A percentile compares a stretch with the other conserved stretches of the same genome.
These are phyloP conservation scores for Elmis aenea DNA, from an alignment of 2,888 invertebrate species.

Conservation along the genomic window DNA sequence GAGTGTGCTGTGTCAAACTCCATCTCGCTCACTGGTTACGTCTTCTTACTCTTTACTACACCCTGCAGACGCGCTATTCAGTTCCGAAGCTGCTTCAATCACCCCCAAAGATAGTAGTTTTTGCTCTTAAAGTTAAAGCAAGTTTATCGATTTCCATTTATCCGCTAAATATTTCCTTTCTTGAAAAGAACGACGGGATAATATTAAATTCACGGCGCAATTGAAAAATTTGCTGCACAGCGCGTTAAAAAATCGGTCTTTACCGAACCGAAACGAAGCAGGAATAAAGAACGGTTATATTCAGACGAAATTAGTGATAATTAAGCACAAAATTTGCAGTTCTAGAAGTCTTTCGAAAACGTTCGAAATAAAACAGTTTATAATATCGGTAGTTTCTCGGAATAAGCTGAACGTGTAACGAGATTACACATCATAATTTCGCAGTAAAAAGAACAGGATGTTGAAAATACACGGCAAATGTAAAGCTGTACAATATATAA, in stretches of 20 bases:
- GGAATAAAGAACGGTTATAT: too few species aligned
- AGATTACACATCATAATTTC: slow-evolving; percentile 25
- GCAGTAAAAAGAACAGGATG: slow-evolving; percentile 19
- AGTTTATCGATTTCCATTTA: slow-evolving; percentile 20
- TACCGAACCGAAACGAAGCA: too few species aligned
- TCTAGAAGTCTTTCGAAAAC: too few species aligned
- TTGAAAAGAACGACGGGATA: background rate
- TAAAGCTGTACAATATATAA: slow-evolving; percentile 20
- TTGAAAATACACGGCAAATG: slow-evolving; percentile 20
- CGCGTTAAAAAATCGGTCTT: too few species aligned
- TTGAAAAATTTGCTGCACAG: too few species aligned
- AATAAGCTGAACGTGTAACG: slow-evolving; percentile 22
- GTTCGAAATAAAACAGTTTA: too few species aligned
- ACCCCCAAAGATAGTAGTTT: slow-evolving; percentile 13
- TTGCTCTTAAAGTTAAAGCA: slow-evolving; percentile 6
- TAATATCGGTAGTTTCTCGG: too few species aligned
- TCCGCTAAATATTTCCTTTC: slow-evolving; percentile 13
- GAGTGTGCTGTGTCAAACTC: slow-evolving; percentile 11
- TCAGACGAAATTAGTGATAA: too few species aligned
- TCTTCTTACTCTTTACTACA: slow-evolving; percentile 13
- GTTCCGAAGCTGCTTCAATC: slow-evolving; percentile 19
- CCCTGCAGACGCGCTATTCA: slow-evolving; percentile 15
- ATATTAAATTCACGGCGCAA: too few species aligned
- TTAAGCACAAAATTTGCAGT: too few species aligned
- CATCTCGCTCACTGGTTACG: slow-evolving; percentile 12